Evolutionary conservation across 2,113 vertebrate genomes (phyloP).

Genomic region (Rhombomys opimus): DNA sequence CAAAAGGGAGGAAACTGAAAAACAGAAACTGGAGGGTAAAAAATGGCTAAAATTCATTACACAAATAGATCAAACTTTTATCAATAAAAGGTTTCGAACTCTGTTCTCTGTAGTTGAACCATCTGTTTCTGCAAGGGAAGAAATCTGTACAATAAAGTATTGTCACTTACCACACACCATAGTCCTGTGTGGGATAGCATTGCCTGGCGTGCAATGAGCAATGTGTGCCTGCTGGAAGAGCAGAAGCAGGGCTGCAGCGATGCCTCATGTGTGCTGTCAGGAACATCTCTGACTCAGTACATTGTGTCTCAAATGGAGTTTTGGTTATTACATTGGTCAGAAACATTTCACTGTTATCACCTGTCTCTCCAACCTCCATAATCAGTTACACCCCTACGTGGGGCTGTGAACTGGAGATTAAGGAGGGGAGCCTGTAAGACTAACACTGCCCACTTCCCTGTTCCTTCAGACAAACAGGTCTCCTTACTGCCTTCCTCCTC

Average conservation of each 20-base stretch:
- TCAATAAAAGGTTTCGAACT: neutral
- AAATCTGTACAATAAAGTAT: neutral
- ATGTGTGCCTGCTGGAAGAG: neutral
- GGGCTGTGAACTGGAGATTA: neutral
- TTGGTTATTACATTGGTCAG: neutral
- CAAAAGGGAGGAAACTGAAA: neutral
- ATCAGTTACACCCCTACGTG: neutral
- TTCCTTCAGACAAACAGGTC: neutral
- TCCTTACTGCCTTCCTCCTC: neutral
- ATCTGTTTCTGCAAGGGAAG: neutral
- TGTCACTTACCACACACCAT: neutral
- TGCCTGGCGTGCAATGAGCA: too few relatives aligned
- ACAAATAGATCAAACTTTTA: neutral
- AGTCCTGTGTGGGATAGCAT: neutral
- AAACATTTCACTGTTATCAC: neutral
- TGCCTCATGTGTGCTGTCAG: neutral
- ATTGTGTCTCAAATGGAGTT: neutral
- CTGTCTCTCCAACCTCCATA: neutral
- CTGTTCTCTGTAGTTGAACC: neutral
- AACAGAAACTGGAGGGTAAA: too few relatives aligned
- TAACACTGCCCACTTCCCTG: neutral
- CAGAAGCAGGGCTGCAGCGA: neutral
- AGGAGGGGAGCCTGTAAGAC: neutral
- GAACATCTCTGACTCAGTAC: neutral
- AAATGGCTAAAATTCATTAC: neutral